Conservation (phyloP, 2,797 vertebrate genomes). For the Pseudomugil tenellus region DNA sequence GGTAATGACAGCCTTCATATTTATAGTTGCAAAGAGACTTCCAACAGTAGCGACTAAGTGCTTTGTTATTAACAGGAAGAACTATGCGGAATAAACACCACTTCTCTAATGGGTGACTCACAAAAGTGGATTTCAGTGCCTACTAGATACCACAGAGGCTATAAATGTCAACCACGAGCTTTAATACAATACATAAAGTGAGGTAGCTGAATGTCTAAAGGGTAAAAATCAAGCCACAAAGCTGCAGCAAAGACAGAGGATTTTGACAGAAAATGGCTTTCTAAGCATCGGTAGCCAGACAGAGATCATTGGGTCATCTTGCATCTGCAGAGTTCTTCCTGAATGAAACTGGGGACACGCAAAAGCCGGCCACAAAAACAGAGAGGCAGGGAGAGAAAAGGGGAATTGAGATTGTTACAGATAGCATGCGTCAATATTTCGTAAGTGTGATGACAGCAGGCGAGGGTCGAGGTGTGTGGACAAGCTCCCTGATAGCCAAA, state of each 20-base stretch:
- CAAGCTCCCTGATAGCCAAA: constrained; percentile 15
- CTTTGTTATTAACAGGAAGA: constrained; percentile 72
- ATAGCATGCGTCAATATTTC: constrained; percentile 39
- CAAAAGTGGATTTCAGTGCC: constrained; percentile 25
- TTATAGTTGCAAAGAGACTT: constrained; percentile 72
- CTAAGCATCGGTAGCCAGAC: constrained; percentile 60
- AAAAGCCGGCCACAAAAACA: constrained; percentile 46
- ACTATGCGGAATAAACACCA: constrained; percentile 56
- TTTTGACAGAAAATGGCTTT: constrained; percentile 41
- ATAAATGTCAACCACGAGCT: constrained; percentile 3
- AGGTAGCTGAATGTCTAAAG: fast-evolving
- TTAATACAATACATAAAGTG: constrained; percentile 4
- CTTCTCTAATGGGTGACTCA: constrained; percentile 56
- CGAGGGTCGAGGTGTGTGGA: constrained; percentile 24
- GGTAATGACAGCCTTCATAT: constrained; percentile 75
- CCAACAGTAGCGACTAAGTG: constrained; percentile 38
- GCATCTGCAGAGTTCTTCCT: constrained; percentile 79
- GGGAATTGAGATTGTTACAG: constrained; percentile 30
- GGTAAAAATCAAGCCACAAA: neutral
- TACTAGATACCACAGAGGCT: constrained; percentile 11
- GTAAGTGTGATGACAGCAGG: constrained; percentile 37
- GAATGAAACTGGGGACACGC: constrained; percentile 33
- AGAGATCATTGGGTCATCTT: constrained; percentile 73
- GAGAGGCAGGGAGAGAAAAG: constrained; percentile 29
- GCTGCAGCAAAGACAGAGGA: constrained; percentile 5